Evolutionary conservation across 2,113 vertebrate species (phyloP).

Genomic region (Reinhardtius hippoglossoides): DNA sequence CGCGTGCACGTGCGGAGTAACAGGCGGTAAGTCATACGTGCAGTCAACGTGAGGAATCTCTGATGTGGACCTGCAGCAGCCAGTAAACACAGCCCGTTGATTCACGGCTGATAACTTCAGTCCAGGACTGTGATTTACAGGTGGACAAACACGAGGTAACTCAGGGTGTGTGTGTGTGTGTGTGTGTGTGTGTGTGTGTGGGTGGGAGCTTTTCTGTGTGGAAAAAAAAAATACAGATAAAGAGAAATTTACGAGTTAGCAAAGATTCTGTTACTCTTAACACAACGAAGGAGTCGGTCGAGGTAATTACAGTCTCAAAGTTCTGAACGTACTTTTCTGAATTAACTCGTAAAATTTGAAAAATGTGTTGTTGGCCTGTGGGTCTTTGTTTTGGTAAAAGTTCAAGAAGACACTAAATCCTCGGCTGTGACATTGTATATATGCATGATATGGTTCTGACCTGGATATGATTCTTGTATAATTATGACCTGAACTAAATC

Average conservation of each 20-base stretch:
- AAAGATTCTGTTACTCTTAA: background rate
- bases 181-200: background rate
- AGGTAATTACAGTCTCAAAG: background rate
- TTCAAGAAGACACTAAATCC: background rate
- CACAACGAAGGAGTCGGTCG: background rate
- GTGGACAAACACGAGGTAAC: slow-evolving; percentile 55
- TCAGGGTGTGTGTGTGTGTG: slow-evolving; percentile 4
- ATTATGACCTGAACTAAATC: background rate
- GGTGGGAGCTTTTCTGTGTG: background rate
- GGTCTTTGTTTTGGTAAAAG: slow-evolving; percentile 10
- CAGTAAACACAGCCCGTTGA: slow-evolving; percentile 68
- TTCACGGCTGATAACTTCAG: slow-evolving; percentile 45
- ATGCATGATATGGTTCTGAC: background rate
- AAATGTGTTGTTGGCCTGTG: background rate
- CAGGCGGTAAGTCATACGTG: slow-evolving; percentile 62
- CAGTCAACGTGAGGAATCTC: slow-evolving; percentile 67
- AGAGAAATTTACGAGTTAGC: slow-evolving; percentile 4
- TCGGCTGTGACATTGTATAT: background rate
- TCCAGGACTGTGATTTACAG: slow-evolving; percentile 67
- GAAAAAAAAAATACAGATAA: background rate
- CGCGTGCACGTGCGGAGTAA: slow-evolving; percentile 33
- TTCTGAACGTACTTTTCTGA: background rate
- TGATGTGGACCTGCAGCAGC: slow-evolving; percentile 47
- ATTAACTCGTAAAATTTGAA: background rate
- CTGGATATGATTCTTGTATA: background rate